Evolutionary conservation across 2,113 vertebrate genomes (phyloP).

Genomic region (Carlito syrichta): DNA sequence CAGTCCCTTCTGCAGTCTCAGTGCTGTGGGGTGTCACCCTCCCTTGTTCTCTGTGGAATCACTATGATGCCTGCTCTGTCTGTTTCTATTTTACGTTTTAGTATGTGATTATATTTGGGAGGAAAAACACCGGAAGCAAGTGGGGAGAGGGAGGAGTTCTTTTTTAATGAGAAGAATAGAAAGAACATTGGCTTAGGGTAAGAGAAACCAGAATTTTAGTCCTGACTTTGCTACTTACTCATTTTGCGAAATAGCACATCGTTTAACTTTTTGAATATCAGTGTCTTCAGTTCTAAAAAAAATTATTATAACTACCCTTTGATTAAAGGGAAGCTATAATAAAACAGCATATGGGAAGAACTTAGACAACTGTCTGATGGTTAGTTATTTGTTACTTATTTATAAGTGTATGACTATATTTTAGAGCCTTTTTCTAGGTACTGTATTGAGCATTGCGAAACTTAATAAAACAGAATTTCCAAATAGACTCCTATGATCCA

Average conservation of each 20-base stretch:
- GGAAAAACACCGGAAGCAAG: fast-evolving
- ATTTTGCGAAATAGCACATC: not conserved
- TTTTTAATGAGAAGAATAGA: not conserved
- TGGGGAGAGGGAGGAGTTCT: not conserved
- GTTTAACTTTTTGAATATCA: not conserved
- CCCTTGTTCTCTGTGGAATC: not conserved
- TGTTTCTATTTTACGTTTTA: not conserved
- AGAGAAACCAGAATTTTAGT: not conserved
- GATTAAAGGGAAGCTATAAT: not conserved
- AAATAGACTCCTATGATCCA: not conserved
- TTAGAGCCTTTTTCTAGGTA: not conserved
- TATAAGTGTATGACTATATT: not conserved
- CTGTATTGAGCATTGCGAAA: not conserved
- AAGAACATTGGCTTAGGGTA: not conserved
- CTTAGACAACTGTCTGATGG: not conserved
- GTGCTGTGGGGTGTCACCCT: not conserved
- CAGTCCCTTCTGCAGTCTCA: not conserved
- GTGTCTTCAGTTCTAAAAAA: not conserved
- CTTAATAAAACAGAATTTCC: not conserved
- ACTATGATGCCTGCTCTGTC: not conserved
- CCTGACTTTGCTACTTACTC: not conserved
- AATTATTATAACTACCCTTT: not conserved
- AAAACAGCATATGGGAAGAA: not conserved
- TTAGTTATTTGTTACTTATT: not conserved
- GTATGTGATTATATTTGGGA: not conserved